phyloP scores from a whole-genome alignment of 2,113 vertebrate genomes.

The Rhegmatorhina hoffmannsi region DNA sequence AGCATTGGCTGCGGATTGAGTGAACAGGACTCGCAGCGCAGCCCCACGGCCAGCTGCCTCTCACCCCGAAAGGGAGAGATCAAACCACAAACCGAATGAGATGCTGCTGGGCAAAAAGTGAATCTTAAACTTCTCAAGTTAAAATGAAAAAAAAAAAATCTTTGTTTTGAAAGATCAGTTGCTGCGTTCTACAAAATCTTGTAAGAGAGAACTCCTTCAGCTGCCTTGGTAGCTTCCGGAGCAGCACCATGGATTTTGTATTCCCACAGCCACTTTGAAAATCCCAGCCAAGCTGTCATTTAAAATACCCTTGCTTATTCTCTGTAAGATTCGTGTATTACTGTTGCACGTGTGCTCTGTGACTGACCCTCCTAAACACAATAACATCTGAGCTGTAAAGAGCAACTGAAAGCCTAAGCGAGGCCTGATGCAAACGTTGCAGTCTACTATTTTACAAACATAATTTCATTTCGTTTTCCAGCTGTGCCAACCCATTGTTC shows the following conservation, averaged over 20 bases:
- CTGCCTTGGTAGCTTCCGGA: not conserved
- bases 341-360: fast-evolving
- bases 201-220: not conserved
- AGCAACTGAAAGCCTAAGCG: not conserved
- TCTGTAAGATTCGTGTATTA: fast-evolving
- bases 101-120: not conserved
- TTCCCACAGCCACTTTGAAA: not conserved
- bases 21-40: not conserved
- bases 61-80: not conserved
- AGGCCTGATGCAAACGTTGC: slow-evolving; percentile 3
- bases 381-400: not conserved
- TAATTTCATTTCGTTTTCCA: not conserved
- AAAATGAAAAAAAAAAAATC: not conserved
- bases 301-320: not conserved
- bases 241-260: not conserved
- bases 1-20: slow-evolving; percentile 25
- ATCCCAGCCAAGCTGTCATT: not conserved
- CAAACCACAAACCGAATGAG: not conserved
- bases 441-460: not conserved
- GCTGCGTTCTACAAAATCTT: not conserved
- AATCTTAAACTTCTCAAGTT: not conserved
- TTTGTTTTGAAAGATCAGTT: not conserved
- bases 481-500: not conserved
- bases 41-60: not conserved
- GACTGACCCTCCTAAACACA: not conserved